These are phyloP conservation scores for Microtus oregoni DNA, from an alignment of 2,113 vertebrate species.

Conservation along the genomic window DNA sequence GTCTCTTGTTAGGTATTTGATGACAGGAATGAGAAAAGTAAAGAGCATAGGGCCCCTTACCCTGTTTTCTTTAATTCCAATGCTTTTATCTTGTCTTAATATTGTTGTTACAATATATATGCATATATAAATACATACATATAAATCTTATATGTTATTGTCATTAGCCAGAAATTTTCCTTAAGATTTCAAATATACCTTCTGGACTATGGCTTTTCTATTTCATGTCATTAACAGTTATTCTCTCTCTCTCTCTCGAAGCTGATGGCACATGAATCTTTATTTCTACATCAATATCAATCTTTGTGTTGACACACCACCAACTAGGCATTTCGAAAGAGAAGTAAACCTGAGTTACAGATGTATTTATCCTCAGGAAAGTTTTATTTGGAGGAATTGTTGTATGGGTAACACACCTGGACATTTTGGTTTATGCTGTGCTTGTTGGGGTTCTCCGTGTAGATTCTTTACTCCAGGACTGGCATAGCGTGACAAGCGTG, in stretches of 20 bases:
- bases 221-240: background rate
- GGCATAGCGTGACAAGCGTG: rapidly evolving
- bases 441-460: rapidly evolving
- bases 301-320: too few species aligned
- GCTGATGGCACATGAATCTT: background rate
- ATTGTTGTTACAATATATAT: background rate
- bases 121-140: too few species aligned
- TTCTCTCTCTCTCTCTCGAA: background rate
- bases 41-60: background rate
- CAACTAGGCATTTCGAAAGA: background rate
- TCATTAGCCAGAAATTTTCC: too few species aligned
- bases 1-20: background rate
- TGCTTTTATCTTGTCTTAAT: background rate
- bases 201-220: background rate
- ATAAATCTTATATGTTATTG: background rate
- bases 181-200: background rate
- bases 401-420: rapidly evolving
- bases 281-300: background rate
- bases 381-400: too few species aligned
- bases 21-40: background rate
- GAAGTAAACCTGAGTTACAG: rapidly evolving
- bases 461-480: rapidly evolving
- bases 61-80: rapidly evolving
- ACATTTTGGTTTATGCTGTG: rapidly evolving
- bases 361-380: background rate